Evolutionary conservation across 2,888 invertebrate genomes (phyloP), one percentile per base, ranked within the genome.

Genomic region (Epinotia demarniana): DNA sequence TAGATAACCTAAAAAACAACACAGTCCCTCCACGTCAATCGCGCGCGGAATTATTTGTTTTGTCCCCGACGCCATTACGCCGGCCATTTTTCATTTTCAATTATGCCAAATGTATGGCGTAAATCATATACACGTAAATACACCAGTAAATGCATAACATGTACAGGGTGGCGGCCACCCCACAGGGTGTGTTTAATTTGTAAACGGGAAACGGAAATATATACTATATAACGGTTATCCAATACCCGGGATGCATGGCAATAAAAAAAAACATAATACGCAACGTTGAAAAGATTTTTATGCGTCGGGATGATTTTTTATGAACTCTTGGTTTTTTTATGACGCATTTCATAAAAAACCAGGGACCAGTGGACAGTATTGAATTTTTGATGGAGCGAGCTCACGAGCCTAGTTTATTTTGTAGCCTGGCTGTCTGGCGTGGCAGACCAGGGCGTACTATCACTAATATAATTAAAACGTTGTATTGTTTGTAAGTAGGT

Each of bases 71-170:
- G 85, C 85, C 85, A 90, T 92, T 92, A 90, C 84, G 83, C 77
- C 72, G 84, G 80, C 83, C 82, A 91, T 91, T 92, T 92, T 93
- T 93, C 75, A 75, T 75, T 94, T 94, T 93, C 93, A 94, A 93
- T 94, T 93, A 93, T 91, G 86, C 90, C 90, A 92, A 93, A 93
- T 93, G 93, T 89, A 87, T 88, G 87, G 83, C 87, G 87, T 93
- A 92, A 92, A 93, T 93, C 92, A 92, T 89, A 83, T 86, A 85
- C 82, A 82, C 39, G 74, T 72, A 77, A 63, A 77, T 72, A 78
- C 62, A 73, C 61, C 46, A 73, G 39, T 39, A 39, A 61, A 77
- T 77, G 77, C 77, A 78, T 70, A 78, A n/a, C n/a, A n/a, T n/a
- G n/a, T 77, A 77, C 58, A 68, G 23, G 58, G 58, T 66, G 74